phyloP scores from a whole-genome alignment of 1,140 invertebrate genomes.

The Cylas formicarius region DNA sequence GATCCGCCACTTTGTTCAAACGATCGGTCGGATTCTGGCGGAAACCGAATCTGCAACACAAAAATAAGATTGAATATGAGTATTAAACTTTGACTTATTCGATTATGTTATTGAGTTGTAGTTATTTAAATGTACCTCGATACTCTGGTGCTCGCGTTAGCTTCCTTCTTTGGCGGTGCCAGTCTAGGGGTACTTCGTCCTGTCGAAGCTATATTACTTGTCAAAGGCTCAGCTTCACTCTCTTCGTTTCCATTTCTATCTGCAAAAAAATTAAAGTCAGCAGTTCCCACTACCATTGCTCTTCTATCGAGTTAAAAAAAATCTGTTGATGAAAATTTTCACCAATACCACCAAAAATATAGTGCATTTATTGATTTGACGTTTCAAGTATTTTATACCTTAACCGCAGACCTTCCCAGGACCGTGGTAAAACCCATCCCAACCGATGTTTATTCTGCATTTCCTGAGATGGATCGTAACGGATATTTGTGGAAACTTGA shows the following conservation, averaged over 20 bases:
- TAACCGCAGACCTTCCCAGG: too few relatives aligned
- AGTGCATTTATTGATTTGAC: background rate
- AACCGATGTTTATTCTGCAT: too few relatives aligned
- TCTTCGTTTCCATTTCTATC: conserved; percentile 25
- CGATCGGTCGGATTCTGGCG: conserved; percentile 27
- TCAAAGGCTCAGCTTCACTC: conserved; percentile 26
- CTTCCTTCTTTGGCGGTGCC: conserved; percentile 48
- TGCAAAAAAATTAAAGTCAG: conserved; percentile 1
- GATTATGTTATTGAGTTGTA: background rate
- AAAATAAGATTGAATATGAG: background rate
- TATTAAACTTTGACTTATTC: background rate
- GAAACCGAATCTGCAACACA: conserved; percentile 44
- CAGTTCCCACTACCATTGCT: background rate
- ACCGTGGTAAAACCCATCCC: too few relatives aligned
- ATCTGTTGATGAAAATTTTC: background rate
- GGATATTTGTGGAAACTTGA: too few relatives aligned
- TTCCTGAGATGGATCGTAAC: too few relatives aligned
- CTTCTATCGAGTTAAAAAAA: background rate
- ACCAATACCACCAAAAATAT: background rate
- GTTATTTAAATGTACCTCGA: conserved; percentile 39
- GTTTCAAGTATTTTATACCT: background rate
- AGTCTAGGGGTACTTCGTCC: conserved; percentile 46
- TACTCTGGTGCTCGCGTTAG: conserved; percentile 39
- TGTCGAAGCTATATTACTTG: conserved; percentile 35
- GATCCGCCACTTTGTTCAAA: conserved; percentile 46